Evolutionary conservation across 2,113 vertebrate species (phyloP).

Genomic region (Vulpes lagopus): DNA sequence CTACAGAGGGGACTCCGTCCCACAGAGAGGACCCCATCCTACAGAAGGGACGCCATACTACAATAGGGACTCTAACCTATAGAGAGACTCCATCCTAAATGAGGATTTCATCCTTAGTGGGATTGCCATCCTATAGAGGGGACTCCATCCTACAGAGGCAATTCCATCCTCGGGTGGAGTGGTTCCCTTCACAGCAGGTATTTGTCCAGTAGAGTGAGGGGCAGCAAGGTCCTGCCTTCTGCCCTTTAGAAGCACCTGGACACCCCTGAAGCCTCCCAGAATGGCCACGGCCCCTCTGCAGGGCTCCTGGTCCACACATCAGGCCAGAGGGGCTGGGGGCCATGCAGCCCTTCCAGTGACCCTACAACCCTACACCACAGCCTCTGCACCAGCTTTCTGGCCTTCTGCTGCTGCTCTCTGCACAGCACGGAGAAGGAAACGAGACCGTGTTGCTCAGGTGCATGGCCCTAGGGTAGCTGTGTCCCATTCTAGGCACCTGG

Average conservation of each 20-base stretch:
- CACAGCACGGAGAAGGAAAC: neutral
- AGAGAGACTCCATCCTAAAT: too few relatives aligned
- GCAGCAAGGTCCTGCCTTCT: neutral
- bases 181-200: neutral
- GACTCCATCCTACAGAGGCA: neutral
- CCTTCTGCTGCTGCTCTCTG: neutral
- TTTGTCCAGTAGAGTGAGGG: neutral
- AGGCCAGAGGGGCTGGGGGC: neutral
- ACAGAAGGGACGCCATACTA: too few relatives aligned
- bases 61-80: too few relatives aligned
- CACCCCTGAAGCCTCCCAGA: neutral
- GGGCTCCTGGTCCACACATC: neutral
- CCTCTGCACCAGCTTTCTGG: neutral
- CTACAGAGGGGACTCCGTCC: too few relatives aligned
- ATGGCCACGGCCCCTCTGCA: fast-evolving
- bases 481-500: fast-evolving
- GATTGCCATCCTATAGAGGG: too few relatives aligned
- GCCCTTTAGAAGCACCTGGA: neutral
- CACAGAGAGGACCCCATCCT: too few relatives aligned
- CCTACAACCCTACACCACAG: neutral
- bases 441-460: neutral
- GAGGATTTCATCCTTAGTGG: neutral
- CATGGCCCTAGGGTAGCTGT: neutral
- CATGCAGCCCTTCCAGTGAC: neutral
- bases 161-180: too few relatives aligned